These are phyloP conservation scores for Arion vulgaris DNA, from an alignment of 1,140 invertebrate genomes.

Conservation along the genomic window DNA sequence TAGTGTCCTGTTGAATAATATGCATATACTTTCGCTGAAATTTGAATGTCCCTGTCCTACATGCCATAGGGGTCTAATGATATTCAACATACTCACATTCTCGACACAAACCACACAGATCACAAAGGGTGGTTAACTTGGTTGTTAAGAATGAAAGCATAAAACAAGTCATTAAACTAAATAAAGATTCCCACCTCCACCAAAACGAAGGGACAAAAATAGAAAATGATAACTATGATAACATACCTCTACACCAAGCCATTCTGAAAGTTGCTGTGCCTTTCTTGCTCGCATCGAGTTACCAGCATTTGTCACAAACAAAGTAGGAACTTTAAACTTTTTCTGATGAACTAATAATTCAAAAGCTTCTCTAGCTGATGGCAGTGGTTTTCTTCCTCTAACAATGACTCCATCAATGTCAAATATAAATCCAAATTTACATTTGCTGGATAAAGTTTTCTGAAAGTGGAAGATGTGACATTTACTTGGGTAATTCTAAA, in stretches of 20 bases:
- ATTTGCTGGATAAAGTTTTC: constrained; percentile 24
- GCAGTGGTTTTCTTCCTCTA: constrained; percentile 68
- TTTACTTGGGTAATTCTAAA: not conserved
- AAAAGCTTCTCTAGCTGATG: constrained; percentile 69
- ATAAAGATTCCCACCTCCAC: no score
- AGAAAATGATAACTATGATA: not conserved
- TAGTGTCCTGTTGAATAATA: no score
- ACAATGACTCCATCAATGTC: constrained; percentile 74
- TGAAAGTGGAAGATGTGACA: not conserved
- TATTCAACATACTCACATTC: no score
- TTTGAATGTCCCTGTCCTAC: no score
- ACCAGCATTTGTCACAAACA: constrained; percentile 74
- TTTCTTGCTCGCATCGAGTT: constrained; percentile 71
- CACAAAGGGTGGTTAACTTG: no score
- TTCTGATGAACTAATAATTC: constrained; percentile 62
- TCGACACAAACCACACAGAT: no score
- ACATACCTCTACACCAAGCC: constrained; percentile 68
- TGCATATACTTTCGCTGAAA: no score
- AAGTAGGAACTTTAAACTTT: constrained; percentile 68
- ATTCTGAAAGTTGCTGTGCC: constrained; percentile 70
- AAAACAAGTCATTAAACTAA: no score
- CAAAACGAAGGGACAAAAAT: no score
- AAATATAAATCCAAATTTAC: constrained; percentile 71
- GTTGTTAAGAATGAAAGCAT: no score
- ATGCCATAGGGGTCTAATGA: no score